Percentiles rank a stretch among this genome's conserved stretches.
These are phyloP conservation scores for Triops longicaudatus DNA, from an alignment of 1,140 invertebrate genomes.

Conservation along the genomic window DNA sequence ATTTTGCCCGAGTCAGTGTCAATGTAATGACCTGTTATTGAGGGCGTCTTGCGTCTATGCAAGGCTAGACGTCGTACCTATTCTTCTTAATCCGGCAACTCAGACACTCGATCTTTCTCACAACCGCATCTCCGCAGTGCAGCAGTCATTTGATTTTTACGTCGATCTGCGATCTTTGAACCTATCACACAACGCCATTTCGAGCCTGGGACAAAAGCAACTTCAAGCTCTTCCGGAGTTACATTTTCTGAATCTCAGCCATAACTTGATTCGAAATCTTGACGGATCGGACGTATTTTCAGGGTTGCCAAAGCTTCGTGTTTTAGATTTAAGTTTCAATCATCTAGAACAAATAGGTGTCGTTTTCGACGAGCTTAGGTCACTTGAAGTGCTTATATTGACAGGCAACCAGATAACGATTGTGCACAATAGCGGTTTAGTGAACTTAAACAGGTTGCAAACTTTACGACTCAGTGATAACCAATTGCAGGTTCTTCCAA, in stretches of 20 bases:
- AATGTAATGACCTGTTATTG: constrained; percentile 76
- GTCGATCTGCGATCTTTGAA: constrained; percentile 36
- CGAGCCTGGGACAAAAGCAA: constrained; percentile 63
- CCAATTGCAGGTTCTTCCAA: constrained; percentile 50
- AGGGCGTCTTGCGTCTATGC: constrained; percentile 76
- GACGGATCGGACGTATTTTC: constrained; percentile 61
- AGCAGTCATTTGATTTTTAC: constrained; percentile 35
- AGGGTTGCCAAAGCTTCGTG: constrained; percentile 56
- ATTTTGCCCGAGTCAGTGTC: constrained; percentile 65
- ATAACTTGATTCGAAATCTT: constrained; percentile 58
- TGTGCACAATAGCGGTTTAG: constrained; percentile 16
- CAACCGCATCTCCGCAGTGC: constrained; percentile 54
- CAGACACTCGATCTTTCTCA: constrained; percentile 66
- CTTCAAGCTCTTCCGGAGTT: constrained; percentile 65
- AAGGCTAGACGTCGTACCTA: constrained; percentile 77
- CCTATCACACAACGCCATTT: constrained; percentile 38
- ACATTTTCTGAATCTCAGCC: constrained; percentile 61
- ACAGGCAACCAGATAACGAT: constrained; percentile 27
- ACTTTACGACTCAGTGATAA: constrained; percentile 72
- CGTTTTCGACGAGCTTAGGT: constrained; percentile 33
- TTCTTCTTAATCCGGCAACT: constrained; percentile 67
- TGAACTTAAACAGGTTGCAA: constrained; percentile 47
- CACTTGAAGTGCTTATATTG: constrained; percentile 23
- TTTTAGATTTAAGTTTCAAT: constrained; percentile 66
- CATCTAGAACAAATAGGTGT: constrained; percentile 55